Evolutionary conservation across 2,113 vertebrate genomes (phyloP), one percentile per base, ranked within the genome.

Genomic region (Prunella himalayana): DNA sequence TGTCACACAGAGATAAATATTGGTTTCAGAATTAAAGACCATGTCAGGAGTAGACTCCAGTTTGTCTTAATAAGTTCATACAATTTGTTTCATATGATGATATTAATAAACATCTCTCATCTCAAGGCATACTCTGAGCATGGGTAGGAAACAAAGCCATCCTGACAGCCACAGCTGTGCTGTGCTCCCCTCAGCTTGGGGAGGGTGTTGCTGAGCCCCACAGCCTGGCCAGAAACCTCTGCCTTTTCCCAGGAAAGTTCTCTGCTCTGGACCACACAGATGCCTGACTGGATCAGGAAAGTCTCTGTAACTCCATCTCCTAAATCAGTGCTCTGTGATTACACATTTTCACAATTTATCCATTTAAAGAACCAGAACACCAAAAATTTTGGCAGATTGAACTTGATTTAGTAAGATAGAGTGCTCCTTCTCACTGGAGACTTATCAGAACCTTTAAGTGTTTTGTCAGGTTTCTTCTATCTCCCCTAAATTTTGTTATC

Each of bases 11-110:
- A 75, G 65, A 51, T 82, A 75, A 93, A 91, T 85, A 92, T 3
- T 93, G 65, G 23, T 87, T 93, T 76, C 56, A 53, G 59, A 87
- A 85, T 82, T 85, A 84, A 90, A 93, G 73, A 59, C 44, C 15
- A 0, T 41, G 31, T 71, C 53, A 75, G 45, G 35, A 59, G 31
- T 44, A 54, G 65, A 61, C 33, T 81, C 30, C 33, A 61, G 47
- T 81, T 86, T 92, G 56, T 78, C 77, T 84, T 65, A 60, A 39
- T 66, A 70, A 88, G 54, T 81, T 81, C 25, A 23, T 86, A 35
- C 30, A 50, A 35, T 77, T 90, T 82, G 42, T 70, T 91, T 89
- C 17, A 9, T 47, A 8, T 28, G 47, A 47, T 1, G 4, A 41
- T 66, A 70, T 77, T 50, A 82, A 94, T 83, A 88, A 94, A 54